A percentile compares a stretch with the other conserved stretches of the same genome.
Evolutionary conservation across 2,888 invertebrate genomes (phyloP).

Genomic region (Dryococelus australis): DNA sequence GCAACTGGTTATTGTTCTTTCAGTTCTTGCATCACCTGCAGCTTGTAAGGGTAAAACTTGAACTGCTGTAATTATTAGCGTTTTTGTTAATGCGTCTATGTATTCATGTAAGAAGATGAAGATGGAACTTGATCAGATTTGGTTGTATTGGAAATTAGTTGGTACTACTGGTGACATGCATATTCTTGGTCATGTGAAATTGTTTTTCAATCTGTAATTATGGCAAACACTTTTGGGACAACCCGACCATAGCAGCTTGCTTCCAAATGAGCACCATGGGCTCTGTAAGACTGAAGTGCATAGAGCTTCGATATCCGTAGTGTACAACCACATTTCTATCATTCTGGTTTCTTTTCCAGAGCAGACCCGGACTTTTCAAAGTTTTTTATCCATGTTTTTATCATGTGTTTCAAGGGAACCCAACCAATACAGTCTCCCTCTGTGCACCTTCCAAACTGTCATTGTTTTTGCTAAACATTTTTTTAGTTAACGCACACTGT

Average conservation of each 20-base stretch:
- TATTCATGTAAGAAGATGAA: too few species aligned
- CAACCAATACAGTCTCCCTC: neutral
- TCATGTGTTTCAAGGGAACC: neutral
- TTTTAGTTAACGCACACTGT: neutral
- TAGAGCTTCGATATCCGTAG: constrained; percentile 10
- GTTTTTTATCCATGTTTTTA: constrained; percentile 11
- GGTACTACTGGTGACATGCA: too few species aligned
- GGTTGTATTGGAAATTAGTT: too few species aligned
- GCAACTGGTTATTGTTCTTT: constrained; percentile 32
- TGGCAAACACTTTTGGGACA: constrained; percentile 17
- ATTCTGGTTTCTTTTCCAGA: constrained; percentile 20
- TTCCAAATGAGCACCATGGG: too few species aligned
- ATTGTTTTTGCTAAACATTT: neutral
- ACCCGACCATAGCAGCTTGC: neutral
- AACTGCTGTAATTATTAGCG: too few species aligned
- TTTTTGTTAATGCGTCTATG: too few species aligned
- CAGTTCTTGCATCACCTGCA: constrained; percentile 35
- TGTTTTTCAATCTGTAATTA: too few species aligned
- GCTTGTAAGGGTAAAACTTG: constrained; percentile 33
- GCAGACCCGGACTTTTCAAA: neutral
- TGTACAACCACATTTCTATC: too few species aligned
- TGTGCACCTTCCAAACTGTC: neutral
- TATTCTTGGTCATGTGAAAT: too few species aligned
- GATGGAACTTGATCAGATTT: too few species aligned
- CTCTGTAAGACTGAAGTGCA: too few species aligned